phyloP scores from a whole-genome alignment of 1,140 invertebrate genomes.

The Polypedilum vanderplanki region DNA sequence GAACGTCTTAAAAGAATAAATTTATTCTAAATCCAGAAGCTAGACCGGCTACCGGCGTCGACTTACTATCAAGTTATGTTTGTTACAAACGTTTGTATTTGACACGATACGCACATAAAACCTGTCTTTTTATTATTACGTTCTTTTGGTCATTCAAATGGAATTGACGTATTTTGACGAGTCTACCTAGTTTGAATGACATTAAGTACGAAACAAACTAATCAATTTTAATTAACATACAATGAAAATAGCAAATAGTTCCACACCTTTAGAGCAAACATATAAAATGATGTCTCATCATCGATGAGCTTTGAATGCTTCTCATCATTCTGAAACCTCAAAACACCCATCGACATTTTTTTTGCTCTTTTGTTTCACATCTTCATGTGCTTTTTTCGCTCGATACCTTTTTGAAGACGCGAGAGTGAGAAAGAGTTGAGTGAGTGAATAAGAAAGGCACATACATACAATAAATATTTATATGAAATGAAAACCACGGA shows the following conservation, averaged over 20 bases:
- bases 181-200: too few relatives aligned
- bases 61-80: too few relatives aligned
- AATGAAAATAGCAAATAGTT: neutral
- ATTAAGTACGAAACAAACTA: neutral
- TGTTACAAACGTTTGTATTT: too few relatives aligned
- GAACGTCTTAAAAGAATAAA: too few relatives aligned
- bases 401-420: neutral
- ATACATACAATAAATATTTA: slow-evolving; percentile 7
- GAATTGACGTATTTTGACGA: too few relatives aligned
- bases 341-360: neutral
- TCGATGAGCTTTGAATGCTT: too few relatives aligned
- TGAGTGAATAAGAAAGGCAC: neutral
- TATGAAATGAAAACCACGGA: slow-evolving; percentile 23
- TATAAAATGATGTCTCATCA: too few relatives aligned
- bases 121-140: too few relatives aligned
- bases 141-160: too few relatives aligned
- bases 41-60: too few relatives aligned
- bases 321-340: neutral
- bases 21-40: too few relatives aligned
- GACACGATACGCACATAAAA: too few relatives aligned
- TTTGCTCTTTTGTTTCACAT: slow-evolving; percentile 6
- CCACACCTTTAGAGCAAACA: neutral
- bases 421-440: neutral
- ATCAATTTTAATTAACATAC: neutral
- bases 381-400: neutral